A percentile compares a stretch with the other conserved stretches of the same genome.
These are phyloP conservation scores for Lithodes maja DNA, from an alignment of 2,888 invertebrate species.

Conservation along the genomic window DNA sequence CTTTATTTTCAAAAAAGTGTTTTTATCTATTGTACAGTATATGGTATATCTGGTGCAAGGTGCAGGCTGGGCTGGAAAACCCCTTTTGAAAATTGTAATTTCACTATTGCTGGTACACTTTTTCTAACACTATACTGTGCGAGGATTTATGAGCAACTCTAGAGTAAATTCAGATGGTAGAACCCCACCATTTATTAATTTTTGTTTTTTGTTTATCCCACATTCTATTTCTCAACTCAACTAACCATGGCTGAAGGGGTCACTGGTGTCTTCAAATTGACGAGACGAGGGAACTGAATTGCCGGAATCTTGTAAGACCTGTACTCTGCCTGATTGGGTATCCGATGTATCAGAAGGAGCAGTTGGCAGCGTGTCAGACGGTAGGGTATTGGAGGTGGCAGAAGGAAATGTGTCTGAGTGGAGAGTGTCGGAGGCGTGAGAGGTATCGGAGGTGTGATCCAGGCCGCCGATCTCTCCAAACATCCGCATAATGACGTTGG, in stretches of 20 bases:
- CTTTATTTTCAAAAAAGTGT: too few species aligned
- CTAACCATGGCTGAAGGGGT: neutral
- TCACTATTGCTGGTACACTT: too few species aligned
- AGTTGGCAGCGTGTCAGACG: neutral
- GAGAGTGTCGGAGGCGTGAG: conserved; percentile 47
- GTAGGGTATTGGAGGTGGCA: neutral
- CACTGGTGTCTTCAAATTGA: neutral
- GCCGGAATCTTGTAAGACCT: neutral
- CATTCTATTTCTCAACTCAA: too few species aligned
- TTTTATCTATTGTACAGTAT: too few species aligned
- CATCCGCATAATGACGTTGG: conserved; percentile 63
- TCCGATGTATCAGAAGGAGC: neutral
- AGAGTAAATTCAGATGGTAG: too few species aligned
- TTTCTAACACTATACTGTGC: too few species aligned
- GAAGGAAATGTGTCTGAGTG: conserved; percentile 16
- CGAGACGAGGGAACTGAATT: neutral
- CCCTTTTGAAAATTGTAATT: too few species aligned
- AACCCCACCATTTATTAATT: too few species aligned
- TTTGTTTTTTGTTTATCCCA: too few species aligned
- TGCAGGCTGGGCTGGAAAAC: too few species aligned
- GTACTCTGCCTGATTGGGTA: neutral
- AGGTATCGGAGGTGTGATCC: conserved; percentile 40
- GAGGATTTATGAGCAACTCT: too few species aligned
- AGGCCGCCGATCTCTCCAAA: conserved; percentile 64
- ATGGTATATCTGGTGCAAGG: too few species aligned